Base-by-base conservation (phyloP, 2,797 vertebrate species). In the Urosaurus nigricauda region DNA sequence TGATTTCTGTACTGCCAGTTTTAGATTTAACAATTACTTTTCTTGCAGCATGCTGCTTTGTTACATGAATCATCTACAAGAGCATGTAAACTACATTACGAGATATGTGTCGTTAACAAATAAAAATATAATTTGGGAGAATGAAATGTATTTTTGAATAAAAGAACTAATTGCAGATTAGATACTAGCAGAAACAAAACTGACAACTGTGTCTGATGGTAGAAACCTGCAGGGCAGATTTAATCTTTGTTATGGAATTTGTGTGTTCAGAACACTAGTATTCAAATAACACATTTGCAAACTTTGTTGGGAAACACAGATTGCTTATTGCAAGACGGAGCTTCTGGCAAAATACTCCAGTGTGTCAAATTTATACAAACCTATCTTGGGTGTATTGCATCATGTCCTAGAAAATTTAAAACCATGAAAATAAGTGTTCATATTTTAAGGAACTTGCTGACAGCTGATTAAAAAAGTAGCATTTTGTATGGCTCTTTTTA, bases 351-450 rank as follows among this genome's bases (percentile, higher is more conserved):
- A 98, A 96, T 96, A 96, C 96, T 97, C 93, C 91, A 96, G 97
- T 97, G 93, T 97, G 97, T 98, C 97, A 97, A 96, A 97, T 98
- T 98, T 97, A 97, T 96, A 98, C 97, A 97, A 97, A 97, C 97
- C 90, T 0, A 96, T 96, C 95, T 96, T 94, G 89, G 93, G 93
- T 94, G 94, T 94, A 95, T 94, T 97, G 94, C 90, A 94, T 94
- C 90, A 87, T 96, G 96, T 96, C 96, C 96, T 97, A 96, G 95
- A 97, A 97, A 97, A 97, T 96, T 96, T 94, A 94, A 94, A 97
- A 96, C 96, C 96, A 95, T 95, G 96, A 97, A 97, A 96, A 95
- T 86, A 97, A 95, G 96, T 95, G 91, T 91, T 97, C 96, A 88
- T 95, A 94, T 96, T 96, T 96, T 95, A 95, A 95, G 94, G 93